Conservation (phyloP, 1,140 invertebrate species). For the Lepeophtheirus salmonis region DNA sequence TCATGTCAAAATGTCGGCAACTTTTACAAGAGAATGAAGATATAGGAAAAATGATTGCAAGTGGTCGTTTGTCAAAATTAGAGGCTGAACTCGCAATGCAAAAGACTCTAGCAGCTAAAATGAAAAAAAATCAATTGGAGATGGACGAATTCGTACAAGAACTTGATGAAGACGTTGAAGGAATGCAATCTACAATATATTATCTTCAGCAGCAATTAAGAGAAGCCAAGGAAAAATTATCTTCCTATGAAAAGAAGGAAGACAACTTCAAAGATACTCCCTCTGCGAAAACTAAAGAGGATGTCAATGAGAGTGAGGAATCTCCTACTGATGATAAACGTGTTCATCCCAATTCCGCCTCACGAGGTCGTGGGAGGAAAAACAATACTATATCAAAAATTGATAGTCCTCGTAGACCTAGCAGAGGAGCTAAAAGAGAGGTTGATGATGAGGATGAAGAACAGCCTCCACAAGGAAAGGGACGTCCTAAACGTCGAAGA, state of each 20-base stretch:
- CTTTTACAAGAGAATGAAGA: slow-evolving; percentile 98
- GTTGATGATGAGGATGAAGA: background rate
- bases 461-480: background rate
- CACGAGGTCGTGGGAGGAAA: background rate
- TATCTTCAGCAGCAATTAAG: slow-evolving; percentile 77
- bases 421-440: background rate
- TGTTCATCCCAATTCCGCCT: background rate
- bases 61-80: slow-evolving; percentile 78
- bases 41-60: slow-evolving; percentile 81
- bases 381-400: no score
- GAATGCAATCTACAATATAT: slow-evolving; percentile 90
- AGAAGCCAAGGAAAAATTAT: slow-evolving; percentile 40
- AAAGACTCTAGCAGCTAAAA: slow-evolving; percentile 85
- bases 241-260: background rate
- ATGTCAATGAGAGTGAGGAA: no score
- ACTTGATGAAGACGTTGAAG: slow-evolving; percentile 89
- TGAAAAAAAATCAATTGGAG: slow-evolving; percentile 88
- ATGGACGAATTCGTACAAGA: slow-evolving; percentile 87
- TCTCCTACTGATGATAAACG: background rate
- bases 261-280: no score
- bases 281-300: no score
- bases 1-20: slow-evolving; percentile 90
- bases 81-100: slow-evolving; percentile 87
- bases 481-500: background rate
- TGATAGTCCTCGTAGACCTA: no score